Evolutionary conservation across 2,888 invertebrate species (phyloP).

Genomic region (Dicranocentrus wangi): DNA sequence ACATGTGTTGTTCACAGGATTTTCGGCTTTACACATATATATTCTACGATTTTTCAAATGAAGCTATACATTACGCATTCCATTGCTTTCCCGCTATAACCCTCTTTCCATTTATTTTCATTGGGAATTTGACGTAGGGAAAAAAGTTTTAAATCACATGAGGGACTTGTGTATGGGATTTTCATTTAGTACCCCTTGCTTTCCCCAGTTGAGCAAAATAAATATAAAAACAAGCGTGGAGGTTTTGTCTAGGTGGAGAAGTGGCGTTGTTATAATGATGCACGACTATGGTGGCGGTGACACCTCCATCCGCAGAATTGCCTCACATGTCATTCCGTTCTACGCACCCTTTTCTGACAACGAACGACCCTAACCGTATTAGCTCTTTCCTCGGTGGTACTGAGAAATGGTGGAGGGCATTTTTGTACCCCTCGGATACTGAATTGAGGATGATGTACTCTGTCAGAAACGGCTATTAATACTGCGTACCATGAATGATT

Average conservation of each 20-base stretch:
- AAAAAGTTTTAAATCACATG: conserved; percentile 31
- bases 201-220: neutral
- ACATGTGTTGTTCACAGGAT: conserved; percentile 32
- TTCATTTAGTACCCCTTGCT: conserved; percentile 17
- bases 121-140: neutral
- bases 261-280: neutral
- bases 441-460: no score
- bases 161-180: conserved; percentile 19
- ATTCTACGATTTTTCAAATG: conserved; percentile 7
- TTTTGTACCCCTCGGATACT: no score
- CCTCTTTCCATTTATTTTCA: conserved; percentile 35
- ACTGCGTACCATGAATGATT: no score
- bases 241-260: conserved; percentile 1
- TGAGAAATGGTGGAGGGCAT: no score
- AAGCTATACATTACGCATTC: conserved; percentile 35
- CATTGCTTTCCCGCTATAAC: neutral
- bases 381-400: neutral
- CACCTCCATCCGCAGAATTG: conserved; percentile 16
- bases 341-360: neutral
- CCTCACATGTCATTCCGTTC: conserved; percentile 1
- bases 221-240: neutral
- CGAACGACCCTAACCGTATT: neutral
- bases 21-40: conserved; percentile 17
- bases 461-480: no score
- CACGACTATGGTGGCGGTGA: neutral